Evolutionary conservation across 2,113 vertebrate genomes (phyloP), one percentile per base, ranked within the genome.

Genomic region (Xiphias gladius): DNA sequence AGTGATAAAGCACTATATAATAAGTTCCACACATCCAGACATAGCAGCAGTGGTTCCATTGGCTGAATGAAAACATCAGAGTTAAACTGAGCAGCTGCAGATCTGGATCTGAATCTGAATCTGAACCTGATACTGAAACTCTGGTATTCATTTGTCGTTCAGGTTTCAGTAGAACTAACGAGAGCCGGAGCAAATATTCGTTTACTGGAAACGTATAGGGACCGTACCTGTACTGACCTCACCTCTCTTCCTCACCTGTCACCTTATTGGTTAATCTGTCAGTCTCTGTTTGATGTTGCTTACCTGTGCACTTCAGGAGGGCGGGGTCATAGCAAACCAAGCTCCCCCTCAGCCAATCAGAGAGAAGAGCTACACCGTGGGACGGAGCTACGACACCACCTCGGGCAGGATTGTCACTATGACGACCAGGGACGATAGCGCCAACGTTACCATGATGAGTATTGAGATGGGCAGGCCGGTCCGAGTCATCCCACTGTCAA

Each of bases 321-420:
- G 88, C 0, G 73, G 26, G 72, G 32, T 74, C 48, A 75, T 48
- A 32, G 39, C 20, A 72, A 77, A 64, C 50, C 61, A n/a, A 50
- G 64, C 58, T 71, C 52, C 24, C 55, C 28, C 58, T 79, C 82
- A 81, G 58, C 92, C 96, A 81, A 91, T 89, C 89, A 95, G 89
- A 79, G 95, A 96, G 92, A 97, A 96, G 92, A 90, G 89, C 67
- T 94, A 95, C 86, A 94, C 96, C 0, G 84, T 97, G 58, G 97
- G 97, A 80, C 96, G 92, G 88, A 96, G 96, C 75, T 97, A 97
- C 10, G 96, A 97, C 87, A 96, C 97, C 0, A 2, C 94, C 19
- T 97, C 97, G 0, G 97, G 97, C 39, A 97, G 93, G 92, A 95
- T 97, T 20, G 89, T 97, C 58, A 96, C 96, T 30, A 96, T 97